These are phyloP conservation scores for Calycopis cecrops DNA, from an alignment of 1,140 invertebrate species.

Conservation along the genomic window DNA sequence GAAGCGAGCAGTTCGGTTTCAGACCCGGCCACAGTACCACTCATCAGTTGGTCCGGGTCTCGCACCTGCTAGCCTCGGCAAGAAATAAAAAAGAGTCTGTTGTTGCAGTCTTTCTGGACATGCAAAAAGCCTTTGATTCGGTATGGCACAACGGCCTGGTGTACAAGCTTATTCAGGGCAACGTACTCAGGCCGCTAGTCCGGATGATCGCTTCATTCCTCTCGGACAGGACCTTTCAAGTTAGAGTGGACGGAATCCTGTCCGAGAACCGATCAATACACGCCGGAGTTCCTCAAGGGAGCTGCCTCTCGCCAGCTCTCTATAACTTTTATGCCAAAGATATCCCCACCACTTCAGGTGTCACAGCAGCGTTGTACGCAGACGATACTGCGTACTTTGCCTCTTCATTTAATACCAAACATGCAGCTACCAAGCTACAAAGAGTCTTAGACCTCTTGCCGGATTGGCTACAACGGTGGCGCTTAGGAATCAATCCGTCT, in stretches of 20 bases:
- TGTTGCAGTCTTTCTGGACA: constrained; percentile 11
- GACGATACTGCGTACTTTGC: constrained; percentile 26
- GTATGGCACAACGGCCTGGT: constrained; percentile 30
- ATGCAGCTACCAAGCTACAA: constrained; percentile 26
- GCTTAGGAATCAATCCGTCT: constrained; percentile 23
- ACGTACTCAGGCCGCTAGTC: not conserved
- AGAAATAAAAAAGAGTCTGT: constrained; percentile 28
- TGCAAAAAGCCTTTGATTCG: constrained; percentile 5
- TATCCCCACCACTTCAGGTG: constrained; percentile 16
- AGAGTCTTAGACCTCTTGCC: constrained; percentile 23
- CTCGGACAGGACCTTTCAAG: constrained; percentile 11
- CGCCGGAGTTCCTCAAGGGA: constrained; percentile 24
- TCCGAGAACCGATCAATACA: constrained; percentile 5
- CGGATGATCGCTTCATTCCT: constrained; percentile 21
- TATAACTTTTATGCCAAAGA: constrained; percentile 21
- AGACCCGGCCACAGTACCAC: constrained; percentile 36
- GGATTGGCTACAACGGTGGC: constrained; percentile 26
- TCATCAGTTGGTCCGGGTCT: constrained; percentile 26
- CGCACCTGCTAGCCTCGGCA: constrained; percentile 16
- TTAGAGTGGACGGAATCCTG: constrained; percentile 13
- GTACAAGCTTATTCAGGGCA: constrained; percentile 16
- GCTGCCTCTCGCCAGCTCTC: constrained; percentile 22
- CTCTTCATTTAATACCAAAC: constrained; percentile 11
- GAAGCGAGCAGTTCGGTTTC: constrained; percentile 47
- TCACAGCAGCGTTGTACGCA: constrained; percentile 19